Percentiles rank a stretch among this genome's conserved stretches.
phyloP scores from a whole-genome alignment of 92 coral and sea anemone species.

The Palythoa grandis region DNA sequence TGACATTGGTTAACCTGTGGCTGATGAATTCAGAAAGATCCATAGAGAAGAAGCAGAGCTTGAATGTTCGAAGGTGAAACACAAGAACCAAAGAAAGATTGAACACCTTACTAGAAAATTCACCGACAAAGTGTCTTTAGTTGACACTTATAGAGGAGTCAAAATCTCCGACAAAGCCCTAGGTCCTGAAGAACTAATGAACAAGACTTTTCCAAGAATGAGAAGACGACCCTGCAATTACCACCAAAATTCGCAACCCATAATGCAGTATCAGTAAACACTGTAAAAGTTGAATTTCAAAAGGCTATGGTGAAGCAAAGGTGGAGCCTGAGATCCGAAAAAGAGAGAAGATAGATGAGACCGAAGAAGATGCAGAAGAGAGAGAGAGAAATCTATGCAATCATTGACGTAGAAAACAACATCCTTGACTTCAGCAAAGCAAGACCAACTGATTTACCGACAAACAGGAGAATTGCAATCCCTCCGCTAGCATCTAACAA shows the following conservation, averaged over 20 bases:
- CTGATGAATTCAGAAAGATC: too few relatives aligned
- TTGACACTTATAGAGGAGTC: too few relatives aligned
- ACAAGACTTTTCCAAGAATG: too few relatives aligned
- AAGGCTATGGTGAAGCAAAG: neutral
- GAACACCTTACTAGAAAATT: too few relatives aligned
- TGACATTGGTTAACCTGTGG: too few relatives aligned
- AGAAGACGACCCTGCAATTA: neutral
- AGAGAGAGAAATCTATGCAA: neutral
- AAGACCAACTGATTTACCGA: neutral
- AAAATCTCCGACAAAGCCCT: too few relatives aligned
- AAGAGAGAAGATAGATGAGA: neutral
- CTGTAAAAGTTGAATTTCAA: neutral
- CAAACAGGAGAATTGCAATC: neutral
- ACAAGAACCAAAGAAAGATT: too few relatives aligned
- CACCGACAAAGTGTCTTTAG: too few relatives aligned
- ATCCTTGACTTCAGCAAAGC: neutral
- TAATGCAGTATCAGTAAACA: neutral
- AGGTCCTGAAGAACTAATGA: too few relatives aligned
- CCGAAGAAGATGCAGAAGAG: neutral
- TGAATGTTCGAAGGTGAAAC: too few relatives aligned
- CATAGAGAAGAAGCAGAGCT: too few relatives aligned
- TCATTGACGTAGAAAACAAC: neutral
- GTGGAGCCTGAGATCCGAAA: neutral
- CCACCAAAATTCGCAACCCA: neutral
- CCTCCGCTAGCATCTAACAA: constrained; percentile 8